A percentile compares a stretch with the other conserved stretches of the same genome.
Conservation (phyloP, 2,888 invertebrate genomes). For the Stenoptilia bipunctidactyla region DNA sequence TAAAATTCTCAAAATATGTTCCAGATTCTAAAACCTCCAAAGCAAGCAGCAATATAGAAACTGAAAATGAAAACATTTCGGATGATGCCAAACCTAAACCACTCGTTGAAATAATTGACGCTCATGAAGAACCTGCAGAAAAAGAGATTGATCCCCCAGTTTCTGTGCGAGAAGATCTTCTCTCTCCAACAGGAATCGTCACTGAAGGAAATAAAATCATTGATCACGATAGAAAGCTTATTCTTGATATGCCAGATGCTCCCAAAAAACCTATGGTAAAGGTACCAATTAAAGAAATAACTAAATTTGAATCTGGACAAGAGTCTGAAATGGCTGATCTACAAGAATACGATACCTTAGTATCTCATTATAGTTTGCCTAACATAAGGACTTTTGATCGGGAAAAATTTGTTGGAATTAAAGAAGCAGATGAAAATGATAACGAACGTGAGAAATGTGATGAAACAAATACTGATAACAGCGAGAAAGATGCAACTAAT, state of each 20-base stretch:
- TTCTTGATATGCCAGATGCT: conserved; percentile 17
- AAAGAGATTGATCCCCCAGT: conserved; percentile 15
- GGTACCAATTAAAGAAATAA: not conserved
- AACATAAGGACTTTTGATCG: no score
- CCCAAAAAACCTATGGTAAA: not conserved
- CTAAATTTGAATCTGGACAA: conserved; percentile 2
- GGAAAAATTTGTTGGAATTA: no score
- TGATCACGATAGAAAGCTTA: conserved; percentile 33
- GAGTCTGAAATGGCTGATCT: not conserved
- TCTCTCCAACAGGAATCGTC: conserved; percentile 17
- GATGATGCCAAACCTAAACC: conserved; percentile 33
- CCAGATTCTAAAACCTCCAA: conserved; percentile 22
- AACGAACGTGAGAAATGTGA: no score
- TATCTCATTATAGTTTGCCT: no score
- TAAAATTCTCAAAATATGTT: conserved; percentile 2
- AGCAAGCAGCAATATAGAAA: conserved; percentile 18
- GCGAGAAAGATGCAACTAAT: no score
- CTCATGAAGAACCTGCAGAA: conserved; percentile 20
- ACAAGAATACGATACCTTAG: no score
- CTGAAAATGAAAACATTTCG: conserved; percentile 13
- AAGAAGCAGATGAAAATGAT: no score
- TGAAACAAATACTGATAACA: no score
- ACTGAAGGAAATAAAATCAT: conserved; percentile 29
- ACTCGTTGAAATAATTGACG: conserved; percentile 42
- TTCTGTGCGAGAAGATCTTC: conserved; percentile 8